Conservation (phyloP, 2,888 invertebrate genomes). For the Tetragonula carbonaria region DNA sequence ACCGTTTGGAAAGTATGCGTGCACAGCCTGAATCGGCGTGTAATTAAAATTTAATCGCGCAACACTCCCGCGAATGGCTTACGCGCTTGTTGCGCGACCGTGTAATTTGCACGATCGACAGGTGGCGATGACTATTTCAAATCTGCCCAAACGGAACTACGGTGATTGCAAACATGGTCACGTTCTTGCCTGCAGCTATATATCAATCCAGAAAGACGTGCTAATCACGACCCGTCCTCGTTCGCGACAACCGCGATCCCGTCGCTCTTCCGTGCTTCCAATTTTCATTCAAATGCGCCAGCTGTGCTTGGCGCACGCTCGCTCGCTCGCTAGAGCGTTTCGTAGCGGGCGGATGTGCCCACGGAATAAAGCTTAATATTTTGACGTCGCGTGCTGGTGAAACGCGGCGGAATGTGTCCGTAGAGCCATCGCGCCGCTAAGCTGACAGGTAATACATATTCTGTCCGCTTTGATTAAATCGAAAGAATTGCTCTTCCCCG, state of each 20-base stretch:
- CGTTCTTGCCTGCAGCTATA: constrained; percentile 63
- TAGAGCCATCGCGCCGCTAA: constrained; percentile 19
- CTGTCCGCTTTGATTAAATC: constrained; percentile 52
- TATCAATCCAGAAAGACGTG: constrained; percentile 69
- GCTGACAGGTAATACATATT: constrained; percentile 53
- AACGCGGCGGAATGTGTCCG: constrained; percentile 38
- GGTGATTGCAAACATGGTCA: constrained; percentile 66
- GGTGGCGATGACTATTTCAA: constrained; percentile 70
- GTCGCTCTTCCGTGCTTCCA: constrained; percentile 57
- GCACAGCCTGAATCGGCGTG: constrained; percentile 28
- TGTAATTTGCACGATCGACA: constrained; percentile 67
- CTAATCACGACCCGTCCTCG: constrained; percentile 68
- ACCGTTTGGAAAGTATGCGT: constrained; percentile 25
- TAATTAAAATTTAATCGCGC: constrained; percentile 58
- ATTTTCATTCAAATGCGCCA: constrained; percentile 64
- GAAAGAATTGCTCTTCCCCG: constrained; percentile 25
- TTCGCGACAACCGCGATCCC: constrained; percentile 57
- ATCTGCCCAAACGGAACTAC: constrained; percentile 35
- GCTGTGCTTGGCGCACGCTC: constrained; percentile 46
- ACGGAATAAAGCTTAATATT: constrained; percentile 61
- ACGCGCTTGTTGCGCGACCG: constrained; percentile 59
- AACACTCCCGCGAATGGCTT: constrained; percentile 2
- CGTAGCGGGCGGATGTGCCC: constrained; percentile 14
- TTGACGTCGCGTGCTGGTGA: constrained; percentile 43
- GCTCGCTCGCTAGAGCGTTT: not conserved